Evolutionary conservation across 1,140 invertebrate genomes (phyloP), one percentile per base, ranked within the genome.

Genomic region (Drosophila kurseongensis): DNA sequence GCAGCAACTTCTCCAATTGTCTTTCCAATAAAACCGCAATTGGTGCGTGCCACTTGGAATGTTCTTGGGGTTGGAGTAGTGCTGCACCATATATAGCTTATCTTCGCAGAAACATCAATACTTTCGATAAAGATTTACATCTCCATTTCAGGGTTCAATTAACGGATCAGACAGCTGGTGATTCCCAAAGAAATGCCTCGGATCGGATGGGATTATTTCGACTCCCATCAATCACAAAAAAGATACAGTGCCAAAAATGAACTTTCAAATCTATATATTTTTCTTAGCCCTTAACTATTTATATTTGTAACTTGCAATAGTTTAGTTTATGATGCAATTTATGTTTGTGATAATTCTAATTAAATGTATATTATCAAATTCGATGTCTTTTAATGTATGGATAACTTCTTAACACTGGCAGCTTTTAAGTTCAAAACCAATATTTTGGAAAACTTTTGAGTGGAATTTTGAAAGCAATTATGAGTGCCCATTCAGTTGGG

Each of bases 291-390:
- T 71, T 88, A 67, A 82, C 79, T 81, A 75, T 67, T 80, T 85
- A 84, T 83, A 84, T 45, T 62, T 75, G 42, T 66, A 75, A 77
- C 27, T 57, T 84, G 72, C 63, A 77, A 80, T 78, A 66, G 56
- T 79, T 86, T 73, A 88, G 71, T 79, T 76, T 41, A 38, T 35
- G 40, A 75, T 68, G 66, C 75, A 59, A 85, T 81, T 84, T 78
- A 71, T 84, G 63, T 85, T 89, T 90, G 86, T 89, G 77, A 89
- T 89, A 85, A 90, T 78, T 78, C 16, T 68, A 80, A 85, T 79
- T 79, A 85, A 90, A 80, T 55, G 42, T 71, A 50, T 62, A 75
- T 56, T 42, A 65, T 5, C 35, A 56, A 36, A 32, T 29, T 10
- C 32, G 27, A 0, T 29, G 41, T 36, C 16, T 27, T 60, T 23